Conservation (phyloP, 2,797 vertebrate genomes). For the Octomys mimax region DNA sequence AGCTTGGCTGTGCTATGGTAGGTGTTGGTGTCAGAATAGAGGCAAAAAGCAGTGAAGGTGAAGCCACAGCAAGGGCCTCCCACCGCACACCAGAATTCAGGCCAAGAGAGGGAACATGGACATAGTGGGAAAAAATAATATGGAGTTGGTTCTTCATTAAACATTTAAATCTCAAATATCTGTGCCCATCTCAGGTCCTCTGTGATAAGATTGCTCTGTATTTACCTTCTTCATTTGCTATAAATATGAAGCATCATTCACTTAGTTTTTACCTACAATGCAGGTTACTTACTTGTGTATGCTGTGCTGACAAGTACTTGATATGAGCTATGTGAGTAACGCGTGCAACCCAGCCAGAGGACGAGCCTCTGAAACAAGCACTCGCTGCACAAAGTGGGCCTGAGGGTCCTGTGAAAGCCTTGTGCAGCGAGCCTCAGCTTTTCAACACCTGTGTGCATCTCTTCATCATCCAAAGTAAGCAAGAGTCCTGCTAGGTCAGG, state of each 20-base stretch:
- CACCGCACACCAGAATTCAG: neutral
- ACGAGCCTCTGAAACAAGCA: neutral
- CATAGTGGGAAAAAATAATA: neutral
- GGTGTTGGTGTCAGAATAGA: neutral
- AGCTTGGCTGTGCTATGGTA: neutral
- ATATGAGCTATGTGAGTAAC: neutral
- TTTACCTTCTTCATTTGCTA: neutral
- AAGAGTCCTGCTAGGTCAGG: neutral
- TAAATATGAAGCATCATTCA: neutral
- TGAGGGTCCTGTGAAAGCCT: neutral
- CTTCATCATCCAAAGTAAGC: neutral
- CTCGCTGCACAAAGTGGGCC: neutral
- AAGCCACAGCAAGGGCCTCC: rapidly evolving
- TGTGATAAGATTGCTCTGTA: neutral
- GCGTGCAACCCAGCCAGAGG: neutral
- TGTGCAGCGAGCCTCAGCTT: neutral
- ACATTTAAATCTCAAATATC: neutral
- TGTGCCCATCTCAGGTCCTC: neutral
- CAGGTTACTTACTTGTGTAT: neutral
- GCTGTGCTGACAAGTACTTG: constrained; percentile 1
- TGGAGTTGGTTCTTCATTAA: neutral
- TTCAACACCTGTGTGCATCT: neutral
- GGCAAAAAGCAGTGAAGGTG: neutral
- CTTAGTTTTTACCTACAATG: neutral
- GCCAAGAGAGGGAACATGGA: neutral